Conservation (phyloP, 2,797 vertebrate species). For the Myiotriccus ornatus region DNA sequence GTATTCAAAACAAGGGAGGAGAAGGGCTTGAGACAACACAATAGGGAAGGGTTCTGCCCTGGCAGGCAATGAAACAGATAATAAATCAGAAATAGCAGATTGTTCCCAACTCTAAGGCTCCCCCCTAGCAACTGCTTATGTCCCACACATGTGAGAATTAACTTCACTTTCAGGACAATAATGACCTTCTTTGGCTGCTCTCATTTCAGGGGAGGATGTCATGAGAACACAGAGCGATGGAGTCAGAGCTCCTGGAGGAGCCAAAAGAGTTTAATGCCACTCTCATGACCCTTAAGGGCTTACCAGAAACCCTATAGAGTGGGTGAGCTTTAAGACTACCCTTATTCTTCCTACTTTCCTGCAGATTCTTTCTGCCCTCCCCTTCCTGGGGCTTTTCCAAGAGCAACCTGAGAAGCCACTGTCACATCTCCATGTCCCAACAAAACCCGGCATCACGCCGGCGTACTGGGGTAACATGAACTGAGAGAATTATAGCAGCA, state of each 20-base stretch:
- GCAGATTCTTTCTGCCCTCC: neutral
- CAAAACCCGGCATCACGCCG: neutral
- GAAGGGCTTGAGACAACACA: constrained; percentile 18
- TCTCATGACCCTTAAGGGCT: neutral
- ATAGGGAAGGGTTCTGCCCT: constrained; percentile 35
- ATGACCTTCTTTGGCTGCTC: neutral
- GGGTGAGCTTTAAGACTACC: neutral
- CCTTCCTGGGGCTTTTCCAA: neutral
- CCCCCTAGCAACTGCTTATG: constrained; percentile 28
- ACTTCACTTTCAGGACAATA: neutral
- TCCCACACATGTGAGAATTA: constrained; percentile 8
- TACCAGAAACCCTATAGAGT: neutral
- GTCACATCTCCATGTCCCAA: accelerated
- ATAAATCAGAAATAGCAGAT: constrained; percentile 23
- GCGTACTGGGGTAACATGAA: neutral
- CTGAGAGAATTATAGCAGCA: neutral
- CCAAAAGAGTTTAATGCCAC: neutral
- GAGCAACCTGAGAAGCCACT: neutral
- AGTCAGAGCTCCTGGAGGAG: neutral
- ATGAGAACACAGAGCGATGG: neutral
- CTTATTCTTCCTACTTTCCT: neutral
- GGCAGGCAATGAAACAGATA: constrained; percentile 29
- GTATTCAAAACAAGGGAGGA: constrained; percentile 12
- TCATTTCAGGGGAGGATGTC: neutral
- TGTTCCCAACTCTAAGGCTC: constrained; percentile 23